These are phyloP conservation scores for Apostichopus californicus DNA, from an alignment of 35 echinoderm and acorn worm genomes.

Conservation along the genomic window DNA sequence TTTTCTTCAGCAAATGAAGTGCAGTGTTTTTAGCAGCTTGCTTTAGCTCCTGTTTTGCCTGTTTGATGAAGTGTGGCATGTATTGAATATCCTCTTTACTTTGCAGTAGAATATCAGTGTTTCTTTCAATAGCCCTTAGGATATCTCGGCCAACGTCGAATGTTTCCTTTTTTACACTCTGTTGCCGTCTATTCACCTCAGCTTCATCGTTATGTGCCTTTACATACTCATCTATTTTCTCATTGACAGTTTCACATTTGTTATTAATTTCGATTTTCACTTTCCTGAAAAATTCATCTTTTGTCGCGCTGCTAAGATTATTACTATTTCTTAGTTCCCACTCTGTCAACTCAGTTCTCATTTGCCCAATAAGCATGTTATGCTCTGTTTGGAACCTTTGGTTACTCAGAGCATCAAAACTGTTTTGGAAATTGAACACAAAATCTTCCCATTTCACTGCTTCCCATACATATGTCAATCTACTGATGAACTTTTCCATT, in stretches of 20 bases:
- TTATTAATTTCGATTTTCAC: neutral
- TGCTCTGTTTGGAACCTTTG: constrained; percentile 16
- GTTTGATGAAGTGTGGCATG: neutral
- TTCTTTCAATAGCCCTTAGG: neutral
- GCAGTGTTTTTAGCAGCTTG: neutral
- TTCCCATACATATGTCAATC: neutral
- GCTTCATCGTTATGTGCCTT: neutral
- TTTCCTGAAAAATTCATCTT: neutral
- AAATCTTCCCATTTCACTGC: constrained; percentile 51
- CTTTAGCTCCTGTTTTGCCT: neutral
- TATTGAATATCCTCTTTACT: neutral
- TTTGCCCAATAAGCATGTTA: neutral
- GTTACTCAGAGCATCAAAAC: constrained; percentile 17
- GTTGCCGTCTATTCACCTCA: neutral
- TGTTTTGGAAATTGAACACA: constrained; percentile 60
- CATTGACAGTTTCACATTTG: neutral
- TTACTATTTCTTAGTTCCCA: constrained; percentile 15
- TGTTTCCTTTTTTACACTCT: neutral
- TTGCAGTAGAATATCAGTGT: neutral
- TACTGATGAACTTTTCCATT: neutral
- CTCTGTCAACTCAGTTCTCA: neutral
- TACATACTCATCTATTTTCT: constrained; percentile 19
- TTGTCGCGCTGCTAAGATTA: neutral
- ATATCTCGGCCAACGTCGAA: neutral
- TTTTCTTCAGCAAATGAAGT: neutral